Evolutionary conservation across 1,140 invertebrate species (phyloP).

Genomic region (Anastrepha ludens): DNA sequence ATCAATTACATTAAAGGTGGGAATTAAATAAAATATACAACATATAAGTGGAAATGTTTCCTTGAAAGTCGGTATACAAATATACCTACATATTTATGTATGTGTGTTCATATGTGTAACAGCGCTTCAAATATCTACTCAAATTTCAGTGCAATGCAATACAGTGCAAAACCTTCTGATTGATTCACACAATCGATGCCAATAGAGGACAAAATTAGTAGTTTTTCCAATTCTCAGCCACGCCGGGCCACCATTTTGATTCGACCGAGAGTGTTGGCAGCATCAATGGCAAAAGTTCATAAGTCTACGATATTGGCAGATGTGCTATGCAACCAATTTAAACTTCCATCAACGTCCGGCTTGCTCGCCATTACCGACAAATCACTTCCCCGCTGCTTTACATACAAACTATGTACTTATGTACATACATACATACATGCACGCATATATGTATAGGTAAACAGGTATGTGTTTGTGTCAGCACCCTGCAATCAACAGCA

Average conservation of each 20-base stretch:
- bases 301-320: conserved; percentile 47
- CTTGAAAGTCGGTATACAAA: too few species aligned
- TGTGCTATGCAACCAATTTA: conserved; percentile 18
- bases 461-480: neutral
- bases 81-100: neutral
- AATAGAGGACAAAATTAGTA: too few species aligned
- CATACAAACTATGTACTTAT: neutral
- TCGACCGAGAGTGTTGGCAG: neutral
- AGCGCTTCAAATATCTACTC: too few species aligned
- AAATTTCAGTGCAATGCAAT: too few species aligned
- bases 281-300: conserved; percentile 46
- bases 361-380: conserved; percentile 34
- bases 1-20: neutral
- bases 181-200: too few species aligned
- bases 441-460: neutral
- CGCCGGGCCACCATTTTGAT: conserved; percentile 1
- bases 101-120: neutral
- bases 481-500: conserved; percentile 45
- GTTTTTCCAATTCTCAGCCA: neutral
- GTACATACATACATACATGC: neutral
- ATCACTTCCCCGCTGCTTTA: conserved; percentile 52
- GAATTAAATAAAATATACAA: conserved; percentile 3
- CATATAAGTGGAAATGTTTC: neutral
- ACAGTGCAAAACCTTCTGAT: too few species aligned
- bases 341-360: conserved; percentile 33